phyloP scores from a whole-genome alignment of 2,888 invertebrate genomes.

The Seira ritae region DNA sequence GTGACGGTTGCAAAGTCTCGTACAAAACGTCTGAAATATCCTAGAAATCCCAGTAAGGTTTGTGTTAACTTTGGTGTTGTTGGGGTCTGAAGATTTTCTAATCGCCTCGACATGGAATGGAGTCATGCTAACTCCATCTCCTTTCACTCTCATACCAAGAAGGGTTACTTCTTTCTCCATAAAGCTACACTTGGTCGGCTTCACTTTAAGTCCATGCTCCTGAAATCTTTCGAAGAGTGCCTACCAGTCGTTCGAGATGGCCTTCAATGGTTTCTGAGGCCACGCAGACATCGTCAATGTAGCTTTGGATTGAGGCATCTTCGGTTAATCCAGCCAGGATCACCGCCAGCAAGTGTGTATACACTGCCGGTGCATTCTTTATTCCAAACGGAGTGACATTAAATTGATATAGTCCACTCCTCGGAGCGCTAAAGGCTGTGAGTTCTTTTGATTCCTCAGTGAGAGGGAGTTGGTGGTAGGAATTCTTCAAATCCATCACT shows the following conservation, averaged over 20 bases:
- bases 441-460: conserved; percentile 11
- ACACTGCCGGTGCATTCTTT: background rate
- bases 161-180: background rate
- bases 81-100: background rate
- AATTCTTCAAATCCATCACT: background rate
- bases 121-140: background rate
- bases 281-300: conserved; percentile 20
- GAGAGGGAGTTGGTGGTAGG: conserved; percentile 12
- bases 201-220: conserved; percentile 3
- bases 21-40: conserved; percentile 2
- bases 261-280: background rate
- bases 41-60: background rate
- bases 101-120: conserved; percentile 4
- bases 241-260: background rate
- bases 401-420: background rate
- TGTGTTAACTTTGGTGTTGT: background rate
- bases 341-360: too few relatives aligned
- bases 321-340: too few relatives aligned
- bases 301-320: background rate
- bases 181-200: conserved; percentile 17
- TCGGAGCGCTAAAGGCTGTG: conserved; percentile 12
- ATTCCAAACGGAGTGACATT: conserved; percentile 4
- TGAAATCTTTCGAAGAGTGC: background rate
- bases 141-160: background rate
- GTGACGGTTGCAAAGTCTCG: background rate